Percentiles rank a stretch among this genome's conserved stretches.
These are phyloP conservation scores for Echinometra lucunter DNA, from an alignment of 53 echinoderm and acorn worm genomes.

Conservation along the genomic window DNA sequence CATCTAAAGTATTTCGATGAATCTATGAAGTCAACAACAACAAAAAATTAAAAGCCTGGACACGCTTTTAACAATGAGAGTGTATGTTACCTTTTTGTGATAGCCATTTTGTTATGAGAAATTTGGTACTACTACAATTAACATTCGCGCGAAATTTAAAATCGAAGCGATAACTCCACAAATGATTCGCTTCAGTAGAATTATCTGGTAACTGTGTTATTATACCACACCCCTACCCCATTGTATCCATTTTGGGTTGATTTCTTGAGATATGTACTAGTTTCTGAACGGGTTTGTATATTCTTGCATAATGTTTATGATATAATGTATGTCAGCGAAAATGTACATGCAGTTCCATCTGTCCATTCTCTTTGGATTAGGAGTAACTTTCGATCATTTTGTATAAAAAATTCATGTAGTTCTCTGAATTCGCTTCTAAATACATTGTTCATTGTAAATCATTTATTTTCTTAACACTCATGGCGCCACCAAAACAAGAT, in stretches of 20 bases:
- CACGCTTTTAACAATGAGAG: no score
- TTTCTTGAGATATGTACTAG: neutral
- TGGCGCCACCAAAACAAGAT: conserved; percentile 19
- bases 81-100: no score
- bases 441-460: conserved; percentile 19
- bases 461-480: conserved; percentile 9
- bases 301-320: neutral
- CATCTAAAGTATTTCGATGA: no score
- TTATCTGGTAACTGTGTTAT: no score
- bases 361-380: neutral
- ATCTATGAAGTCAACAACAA: no score
- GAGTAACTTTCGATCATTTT: neutral
- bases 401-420: neutral
- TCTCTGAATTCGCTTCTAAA: neutral
- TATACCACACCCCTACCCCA: neutral
- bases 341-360: neutral
- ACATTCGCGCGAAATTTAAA: no score
- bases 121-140: no score
- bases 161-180: no score
- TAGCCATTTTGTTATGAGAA: no score
- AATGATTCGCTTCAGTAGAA: no score
- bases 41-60: no score
- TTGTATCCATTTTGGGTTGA: neutral
- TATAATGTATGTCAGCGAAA: neutral
- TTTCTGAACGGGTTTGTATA: neutral